Conservation (phyloP, 1,140 invertebrate genomes). For the Hermetia illucens region DNA sequence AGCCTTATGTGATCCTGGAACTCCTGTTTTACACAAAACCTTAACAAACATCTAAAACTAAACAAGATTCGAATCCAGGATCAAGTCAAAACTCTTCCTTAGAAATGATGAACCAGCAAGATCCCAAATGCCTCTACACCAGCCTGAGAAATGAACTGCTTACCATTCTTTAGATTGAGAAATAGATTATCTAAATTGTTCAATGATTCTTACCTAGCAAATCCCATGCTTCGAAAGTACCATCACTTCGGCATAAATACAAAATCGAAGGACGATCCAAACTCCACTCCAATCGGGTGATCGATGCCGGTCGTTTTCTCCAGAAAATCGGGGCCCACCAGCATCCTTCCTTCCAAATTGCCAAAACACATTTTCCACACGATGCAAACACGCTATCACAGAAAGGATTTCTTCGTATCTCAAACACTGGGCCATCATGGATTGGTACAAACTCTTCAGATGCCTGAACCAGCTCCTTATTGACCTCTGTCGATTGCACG, state of each 20-base stretch:
- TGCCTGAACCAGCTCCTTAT: conserved; percentile 30
- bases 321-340: conserved; percentile 35
- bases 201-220: conserved; percentile 28
- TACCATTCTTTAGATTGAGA: not conserved
- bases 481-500: conserved; percentile 23
- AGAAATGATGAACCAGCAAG: too few relatives aligned
- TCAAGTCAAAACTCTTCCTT: too few relatives aligned
- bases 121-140: too few relatives aligned
- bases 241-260: conserved; percentile 35
- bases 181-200: not conserved
- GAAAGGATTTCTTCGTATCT: conserved; percentile 38
- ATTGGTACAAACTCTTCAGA: conserved; percentile 33
- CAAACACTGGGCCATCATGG: conserved; percentile 50
- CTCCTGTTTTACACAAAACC: too few relatives aligned
- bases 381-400: conserved; percentile 37
- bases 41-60: too few relatives aligned
- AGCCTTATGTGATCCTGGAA: too few relatives aligned
- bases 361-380: conserved; percentile 41
- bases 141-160: too few relatives aligned
- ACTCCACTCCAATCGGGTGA: conserved; percentile 40
- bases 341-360: conserved; percentile 39
- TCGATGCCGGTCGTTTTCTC: conserved; percentile 32
- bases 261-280: conserved; percentile 32
- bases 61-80: too few relatives aligned
- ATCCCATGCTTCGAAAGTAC: conserved; percentile 43